Conservation (phyloP, 2,888 invertebrate species). For the Tholera decimalis region DNA sequence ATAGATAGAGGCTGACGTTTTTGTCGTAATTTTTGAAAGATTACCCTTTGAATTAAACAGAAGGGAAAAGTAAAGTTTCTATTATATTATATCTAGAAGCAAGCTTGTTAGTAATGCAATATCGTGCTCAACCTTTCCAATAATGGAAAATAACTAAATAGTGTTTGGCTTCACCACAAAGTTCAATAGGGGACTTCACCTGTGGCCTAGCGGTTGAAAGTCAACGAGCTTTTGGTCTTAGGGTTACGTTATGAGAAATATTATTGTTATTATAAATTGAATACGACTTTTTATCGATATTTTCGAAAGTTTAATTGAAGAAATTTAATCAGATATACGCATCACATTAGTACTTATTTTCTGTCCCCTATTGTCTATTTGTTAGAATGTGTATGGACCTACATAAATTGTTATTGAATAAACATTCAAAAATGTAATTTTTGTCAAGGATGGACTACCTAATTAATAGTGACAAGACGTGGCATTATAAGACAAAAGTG, state of each 20-base stretch:
- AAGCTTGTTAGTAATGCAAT: constrained; percentile 2
- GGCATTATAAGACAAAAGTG: no score
- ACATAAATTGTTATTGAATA: no score
- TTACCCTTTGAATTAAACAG: neutral
- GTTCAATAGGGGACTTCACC: constrained; percentile 28
- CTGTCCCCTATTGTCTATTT: no score
- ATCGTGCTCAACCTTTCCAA: constrained; percentile 6
- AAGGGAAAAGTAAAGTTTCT: neutral
- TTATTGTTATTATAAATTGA: no score
- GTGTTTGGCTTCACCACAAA: constrained; percentile 26
- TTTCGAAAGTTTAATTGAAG: no score
- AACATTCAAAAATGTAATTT: no score
- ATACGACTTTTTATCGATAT: no score
- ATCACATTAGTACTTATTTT: no score
- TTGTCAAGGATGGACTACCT: no score
- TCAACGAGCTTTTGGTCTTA: constrained; percentile 27
- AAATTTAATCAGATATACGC: no score
- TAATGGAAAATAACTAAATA: constrained; percentile 11
- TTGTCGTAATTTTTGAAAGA: neutral
- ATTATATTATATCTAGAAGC: neutral
- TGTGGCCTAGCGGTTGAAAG: constrained; percentile 21
- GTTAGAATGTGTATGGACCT: no score
- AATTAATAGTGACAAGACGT: no score
- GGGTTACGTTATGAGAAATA: constrained; percentile 1
- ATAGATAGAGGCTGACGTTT: neutral